These are phyloP conservation scores for Gymnorhina tibicen DNA, from an alignment of 2,113 vertebrate genomes.

Conservation along the genomic window DNA sequence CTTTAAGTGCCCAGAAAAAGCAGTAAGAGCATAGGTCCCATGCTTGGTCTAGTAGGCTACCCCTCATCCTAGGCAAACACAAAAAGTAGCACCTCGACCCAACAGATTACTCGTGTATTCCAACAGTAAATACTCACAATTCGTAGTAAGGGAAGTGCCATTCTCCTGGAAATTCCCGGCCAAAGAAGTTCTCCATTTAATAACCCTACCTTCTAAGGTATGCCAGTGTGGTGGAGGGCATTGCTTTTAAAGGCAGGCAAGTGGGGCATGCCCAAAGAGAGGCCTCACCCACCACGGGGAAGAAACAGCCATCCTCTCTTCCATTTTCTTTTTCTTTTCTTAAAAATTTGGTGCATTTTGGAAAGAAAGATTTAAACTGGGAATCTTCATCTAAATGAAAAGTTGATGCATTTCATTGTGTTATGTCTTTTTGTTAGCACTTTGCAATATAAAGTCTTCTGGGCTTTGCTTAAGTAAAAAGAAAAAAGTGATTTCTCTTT, in stretches of 20 bases:
- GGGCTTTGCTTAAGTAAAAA: background rate
- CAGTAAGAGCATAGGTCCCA: rapidly evolving
- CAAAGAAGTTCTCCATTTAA: background rate
- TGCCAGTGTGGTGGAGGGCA: rapidly evolving
- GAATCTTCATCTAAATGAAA: background rate
- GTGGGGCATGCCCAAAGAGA: background rate
- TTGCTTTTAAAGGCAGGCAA: background rate
- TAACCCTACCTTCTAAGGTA: background rate
- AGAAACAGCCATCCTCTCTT: background rate
- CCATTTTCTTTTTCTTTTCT: no score
- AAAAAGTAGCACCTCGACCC: background rate
- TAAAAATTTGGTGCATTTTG: background rate
- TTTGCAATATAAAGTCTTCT: background rate
- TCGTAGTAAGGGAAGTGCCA: background rate
- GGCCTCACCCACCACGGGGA: background rate
- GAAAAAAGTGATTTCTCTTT: background rate
- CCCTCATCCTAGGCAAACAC: background rate
- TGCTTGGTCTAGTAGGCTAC: rapidly evolving
- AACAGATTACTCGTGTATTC: rapidly evolving
- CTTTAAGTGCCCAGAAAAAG: no score
- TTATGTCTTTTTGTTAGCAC: background rate
- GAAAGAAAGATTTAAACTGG: background rate
- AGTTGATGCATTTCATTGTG: background rate
- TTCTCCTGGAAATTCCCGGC: background rate
- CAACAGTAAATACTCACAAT: background rate